A percentile compares a stretch with the other conserved stretches of the same genome.
phyloP scores from a whole-genome alignment of 2,888 invertebrate genomes.

The Mythimna albipuncta region DNA sequence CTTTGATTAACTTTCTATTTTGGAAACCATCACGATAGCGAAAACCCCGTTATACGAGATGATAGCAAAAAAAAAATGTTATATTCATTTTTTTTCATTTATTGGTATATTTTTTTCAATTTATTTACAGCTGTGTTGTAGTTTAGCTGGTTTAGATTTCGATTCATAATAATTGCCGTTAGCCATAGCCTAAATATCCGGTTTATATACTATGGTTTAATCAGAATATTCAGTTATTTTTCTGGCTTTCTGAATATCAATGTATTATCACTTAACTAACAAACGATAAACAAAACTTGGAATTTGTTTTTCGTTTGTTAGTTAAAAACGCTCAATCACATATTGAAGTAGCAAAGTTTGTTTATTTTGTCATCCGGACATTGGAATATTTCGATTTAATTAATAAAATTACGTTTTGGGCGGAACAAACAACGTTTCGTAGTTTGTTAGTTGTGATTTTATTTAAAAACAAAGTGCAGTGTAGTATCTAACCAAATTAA shows the following conservation, averaged over 20 bases:
- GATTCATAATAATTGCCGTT: too few species aligned
- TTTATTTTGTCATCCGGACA: constrained; percentile 33
- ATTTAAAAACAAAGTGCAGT: constrained; percentile 6
- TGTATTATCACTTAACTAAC: not conserved
- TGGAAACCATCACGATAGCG: not conserved
- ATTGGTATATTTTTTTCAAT: not conserved
- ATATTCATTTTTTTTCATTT: too few species aligned
- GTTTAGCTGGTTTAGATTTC: not conserved
- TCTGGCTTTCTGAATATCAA: not conserved
- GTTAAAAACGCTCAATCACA: constrained; percentile 10
- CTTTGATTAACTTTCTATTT: not conserved
- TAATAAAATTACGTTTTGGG: constrained; percentile 35
- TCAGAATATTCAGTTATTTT: constrained; percentile 1
- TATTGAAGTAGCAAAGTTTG: constrained; percentile 9
- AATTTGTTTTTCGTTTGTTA: too few species aligned
- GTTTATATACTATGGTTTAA: not conserved
- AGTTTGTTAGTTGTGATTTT: constrained; percentile 29
- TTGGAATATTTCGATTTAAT: constrained; percentile 21
- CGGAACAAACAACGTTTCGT: constrained; percentile 21
- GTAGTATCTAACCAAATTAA: constrained; percentile 1
- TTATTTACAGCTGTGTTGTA: not conserved
- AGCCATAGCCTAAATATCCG: not conserved
- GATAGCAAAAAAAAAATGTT: too few species aligned
- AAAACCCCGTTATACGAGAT: too few species aligned
- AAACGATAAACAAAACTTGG: too few species aligned